Evolutionary conservation across 1,140 invertebrate genomes (phyloP), one percentile per base, ranked within the genome.

Genomic region (Hylyphantes graminicola): DNA sequence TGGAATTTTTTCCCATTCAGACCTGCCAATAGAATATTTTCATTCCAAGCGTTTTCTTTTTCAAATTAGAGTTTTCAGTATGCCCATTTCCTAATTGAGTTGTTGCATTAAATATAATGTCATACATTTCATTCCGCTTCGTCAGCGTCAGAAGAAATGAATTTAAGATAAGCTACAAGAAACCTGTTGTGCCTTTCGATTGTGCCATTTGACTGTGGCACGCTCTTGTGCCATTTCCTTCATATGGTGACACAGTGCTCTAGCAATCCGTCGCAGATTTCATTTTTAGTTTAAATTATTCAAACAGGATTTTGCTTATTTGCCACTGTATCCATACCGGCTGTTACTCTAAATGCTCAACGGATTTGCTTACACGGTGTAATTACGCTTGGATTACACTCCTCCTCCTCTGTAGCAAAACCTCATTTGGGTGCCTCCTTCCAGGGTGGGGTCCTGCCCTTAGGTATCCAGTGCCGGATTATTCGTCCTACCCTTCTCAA

Each of bases 331-430:
- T 79, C 76, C 76, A 68, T 50, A 21, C 53, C 57, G 54, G 50
- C 78, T 80, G 59, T 80, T 72, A 72, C 63, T 72, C 67, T 72
- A 80, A 80, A 80, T 72, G 57, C 78, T 80, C 53, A 11, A 54
- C 65, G 78, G 78, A 80, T 80, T 80, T 80, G 67, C 63, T 67
- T 67, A 67, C 64, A 72, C 15, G 51, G 64, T 51, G 80, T 75
- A 83, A 83, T 83, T 83, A 75, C 64, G 19, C 19, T 17, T 63
- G 80, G 80, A 83, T 83, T 83, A 83, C 51, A 59, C 67, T 8
- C n/a, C 50, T 70, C n/a, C 50, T 70, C n/a, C 68, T 53, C 9
- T 54, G 68, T 17, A 70, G 68, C 50, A 70, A 35, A 70, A 63
- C 79, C 65, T 81, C 79, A 81, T 73, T 70, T 57, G 17, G n/a